Conservation (phyloP, 2,797 vertebrate genomes). For the Rhyacichthys aspro region DNA sequence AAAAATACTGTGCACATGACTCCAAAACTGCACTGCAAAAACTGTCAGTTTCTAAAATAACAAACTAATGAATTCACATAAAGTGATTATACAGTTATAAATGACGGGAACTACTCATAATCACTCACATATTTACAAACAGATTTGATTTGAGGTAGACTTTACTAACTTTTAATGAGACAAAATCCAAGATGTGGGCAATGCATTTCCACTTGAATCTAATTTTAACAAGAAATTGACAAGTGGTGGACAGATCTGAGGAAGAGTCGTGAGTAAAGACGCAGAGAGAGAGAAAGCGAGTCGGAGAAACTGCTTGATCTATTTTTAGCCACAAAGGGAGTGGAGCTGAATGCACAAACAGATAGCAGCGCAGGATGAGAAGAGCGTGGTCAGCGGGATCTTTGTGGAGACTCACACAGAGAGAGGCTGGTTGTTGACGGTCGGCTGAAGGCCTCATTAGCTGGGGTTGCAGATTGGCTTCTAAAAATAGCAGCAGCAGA, state of each 20-base stretch:
- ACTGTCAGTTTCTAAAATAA: too few species aligned
- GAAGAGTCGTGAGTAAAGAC: neutral
- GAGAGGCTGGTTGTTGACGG: neutral
- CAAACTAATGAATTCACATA: too few species aligned
- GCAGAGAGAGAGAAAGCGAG: neutral
- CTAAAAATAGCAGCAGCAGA: neutral
- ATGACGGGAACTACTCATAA: too few species aligned
- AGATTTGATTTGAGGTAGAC: too few species aligned
- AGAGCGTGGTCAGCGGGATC: conserved; percentile 3
- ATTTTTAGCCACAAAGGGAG: conserved; percentile 1
- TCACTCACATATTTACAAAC: too few species aligned
- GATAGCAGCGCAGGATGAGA: neutral
- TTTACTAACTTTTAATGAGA: too few species aligned
- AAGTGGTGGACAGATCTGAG: neutral
- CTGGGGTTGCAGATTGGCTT: neutral
- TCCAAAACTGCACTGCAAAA: too few species aligned
- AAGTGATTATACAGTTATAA: too few species aligned
- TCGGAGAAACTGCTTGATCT: neutral
- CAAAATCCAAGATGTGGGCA: too few species aligned
- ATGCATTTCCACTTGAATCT: too few species aligned
- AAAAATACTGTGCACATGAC: too few species aligned
- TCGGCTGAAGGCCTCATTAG: neutral
- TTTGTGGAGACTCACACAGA: neutral
- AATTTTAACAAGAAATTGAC: neutral
- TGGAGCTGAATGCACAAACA: neutral